Evolutionary conservation across 1,140 invertebrate species (phyloP).

Genomic region (Drosophila grimshawi): DNA sequence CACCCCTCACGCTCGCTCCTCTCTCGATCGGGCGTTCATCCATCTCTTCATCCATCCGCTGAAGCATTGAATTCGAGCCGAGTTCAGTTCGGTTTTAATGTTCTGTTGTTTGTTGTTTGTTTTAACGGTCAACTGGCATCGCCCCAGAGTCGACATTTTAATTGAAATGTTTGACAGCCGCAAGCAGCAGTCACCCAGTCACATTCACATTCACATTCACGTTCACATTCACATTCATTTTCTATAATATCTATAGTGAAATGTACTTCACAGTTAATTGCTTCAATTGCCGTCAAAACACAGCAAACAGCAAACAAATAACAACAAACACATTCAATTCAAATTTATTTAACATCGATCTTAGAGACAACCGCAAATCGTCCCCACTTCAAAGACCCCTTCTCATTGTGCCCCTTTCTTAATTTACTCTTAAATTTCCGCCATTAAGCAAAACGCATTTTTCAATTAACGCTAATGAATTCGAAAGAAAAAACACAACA

Average conservation of each 20-base stretch:
- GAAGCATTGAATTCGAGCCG: constrained; percentile 60
- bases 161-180: constrained; percentile 77
- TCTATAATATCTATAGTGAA: constrained; percentile 49
- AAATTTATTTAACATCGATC: constrained; percentile 66
- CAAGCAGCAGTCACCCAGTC: constrained; percentile 5
- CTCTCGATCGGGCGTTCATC: background rate
- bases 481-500: background rate
- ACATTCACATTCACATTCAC: constrained; percentile 9
- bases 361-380: constrained; percentile 23
- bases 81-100: constrained; percentile 51
- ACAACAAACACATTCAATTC: constrained; percentile 59
- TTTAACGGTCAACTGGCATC: constrained; percentile 32
- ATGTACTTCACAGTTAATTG: constrained; percentile 81
- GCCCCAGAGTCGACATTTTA: constrained; percentile 47
- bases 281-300: constrained; percentile 61
- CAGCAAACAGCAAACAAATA: constrained; percentile 12
- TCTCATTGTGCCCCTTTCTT: background rate
- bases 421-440: background rate
- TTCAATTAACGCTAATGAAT: constrained; percentile 58
- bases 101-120: constrained; percentile 27
- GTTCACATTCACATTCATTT: constrained; percentile 4
- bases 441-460: constrained; percentile 50
- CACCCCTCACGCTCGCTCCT: background rate
- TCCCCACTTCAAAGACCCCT: background rate
- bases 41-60: constrained; percentile 6